Evolutionary conservation across 2,113 vertebrate species (phyloP), one percentile per base, ranked within the genome.

Genomic region (Cyprinodon brontotheroides): DNA sequence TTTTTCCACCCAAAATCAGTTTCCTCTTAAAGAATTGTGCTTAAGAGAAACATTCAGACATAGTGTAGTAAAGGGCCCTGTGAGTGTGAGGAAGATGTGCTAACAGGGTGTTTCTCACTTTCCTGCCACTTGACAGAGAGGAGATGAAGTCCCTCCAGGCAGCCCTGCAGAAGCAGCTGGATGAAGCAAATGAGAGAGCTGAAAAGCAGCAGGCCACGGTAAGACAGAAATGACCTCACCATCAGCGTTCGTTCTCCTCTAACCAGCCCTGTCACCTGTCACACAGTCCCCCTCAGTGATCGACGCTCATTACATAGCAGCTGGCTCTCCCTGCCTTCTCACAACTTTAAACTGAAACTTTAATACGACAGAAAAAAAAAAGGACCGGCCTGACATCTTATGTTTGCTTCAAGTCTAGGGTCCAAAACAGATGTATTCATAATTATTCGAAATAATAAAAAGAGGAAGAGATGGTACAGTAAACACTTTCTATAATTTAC

Each of bases 121-220:
- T 57, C 22, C 64, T 77, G 77, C 68, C 66, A 61, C 79, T 81
- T 85, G 72, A 86, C 92, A 99, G 98, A 93, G 95, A 99, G 92
- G 97, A 99, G 95, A 97, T 99, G 96, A 99, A 96, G 93, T 96
- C 96, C 87, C 96, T 99, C 80, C 97, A 99, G 94, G 94, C 96
- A 75, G 93, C 96, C 83, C 93, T 99, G 93, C 96, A 97, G 92
- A 98, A 97, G 92, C 97, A 99, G 88, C 96, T 99, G 92, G 97
- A 98, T 86, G 97, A 98, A 87, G 96, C 97, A 75, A 88, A 95
- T 48, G 96, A 97, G 92, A 96, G 94, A 90, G 96, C 96, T 7
- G 96, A 98, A 88, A 98, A 99, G 87, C 97, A 99, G 86, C 96
- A 98, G 89, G 97, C 97, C 74, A 98, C 97, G 0, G 97, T 99